phyloP scores from a whole-genome alignment of 1,140 invertebrate species.

The Doryteuthis pealeii region DNA sequence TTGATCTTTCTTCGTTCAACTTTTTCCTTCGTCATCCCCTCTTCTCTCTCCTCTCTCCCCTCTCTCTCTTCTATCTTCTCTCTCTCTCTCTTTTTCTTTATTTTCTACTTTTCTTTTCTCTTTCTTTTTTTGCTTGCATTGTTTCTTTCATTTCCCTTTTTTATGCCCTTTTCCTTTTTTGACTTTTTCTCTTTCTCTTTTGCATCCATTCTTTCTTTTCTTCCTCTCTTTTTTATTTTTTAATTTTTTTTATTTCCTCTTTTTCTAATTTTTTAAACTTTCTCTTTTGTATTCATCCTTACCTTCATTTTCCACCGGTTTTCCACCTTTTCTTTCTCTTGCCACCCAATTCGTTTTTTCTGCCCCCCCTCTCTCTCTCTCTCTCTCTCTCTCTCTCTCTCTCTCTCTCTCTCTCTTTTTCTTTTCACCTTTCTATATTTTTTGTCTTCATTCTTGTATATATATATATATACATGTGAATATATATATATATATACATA shows the following conservation, averaged over 20 bases:
- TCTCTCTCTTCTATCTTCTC: conserved; percentile 7
- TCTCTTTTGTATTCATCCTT: neutral
- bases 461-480: too few relatives aligned
- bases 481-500: too few relatives aligned
- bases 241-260: neutral
- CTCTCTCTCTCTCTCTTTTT: neutral
- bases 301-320: neutral
- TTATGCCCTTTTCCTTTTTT: neutral
- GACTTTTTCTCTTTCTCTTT: neutral
- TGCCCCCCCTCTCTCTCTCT: neutral
- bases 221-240: neutral
- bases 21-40: too few relatives aligned
- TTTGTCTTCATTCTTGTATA: too few relatives aligned
- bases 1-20: too few relatives aligned
- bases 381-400: neutral
- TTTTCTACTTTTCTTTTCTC: neutral
- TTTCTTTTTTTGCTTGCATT: neutral
- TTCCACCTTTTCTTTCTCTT: neutral
- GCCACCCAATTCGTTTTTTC: neutral
- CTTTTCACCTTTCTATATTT: neutral
- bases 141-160: neutral
- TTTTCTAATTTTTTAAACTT: neutral
- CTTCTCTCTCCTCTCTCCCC: neutral
- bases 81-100: neutral
- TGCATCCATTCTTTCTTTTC: neutral